Base-by-base conservation (phyloP, 1,140 invertebrate species). In the Wiebesia pumilae region DNA sequence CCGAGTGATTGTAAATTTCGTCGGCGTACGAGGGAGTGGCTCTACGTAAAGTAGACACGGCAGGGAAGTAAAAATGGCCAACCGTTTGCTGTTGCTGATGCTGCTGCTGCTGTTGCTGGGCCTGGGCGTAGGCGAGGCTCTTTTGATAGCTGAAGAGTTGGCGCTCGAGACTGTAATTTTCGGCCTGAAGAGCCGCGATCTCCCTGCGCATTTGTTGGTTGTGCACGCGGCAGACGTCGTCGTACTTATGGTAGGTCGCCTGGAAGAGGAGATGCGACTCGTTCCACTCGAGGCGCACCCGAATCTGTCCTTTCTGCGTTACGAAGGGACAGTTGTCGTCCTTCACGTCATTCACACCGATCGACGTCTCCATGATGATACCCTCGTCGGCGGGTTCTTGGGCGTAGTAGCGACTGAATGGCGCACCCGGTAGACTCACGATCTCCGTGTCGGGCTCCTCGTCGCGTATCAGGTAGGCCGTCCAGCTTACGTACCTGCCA, bases 151-250 rank as follows among this genome's bases (percentile, higher is more conserved):
- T 97, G 94, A 98, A 97, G 62, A 98, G 92, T 93, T 98, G 97
- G 86, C 97, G 94, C 92, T 98, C 97, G 86, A 98, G 93, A 54
- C 96, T 96, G 91, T 97, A 97, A 91, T 98, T 98, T 92, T 98
- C 97, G 12, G 97, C 96, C 91, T 98, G 97, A 14, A 98, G 94
- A 3, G 96, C 96, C 80, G 95, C 94, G 85, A 98, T 97, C 92
- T 98, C 97, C 51, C 97, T 95, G 91, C 96, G 96, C 97, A 98
- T 98, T 92, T 98, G 97, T 90, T 97, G 97, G 92, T 97, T 97
- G 92, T 98, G 97, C 82, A 97, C 94, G 84, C 97, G 95, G 87
- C 95, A 96, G 38, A 98, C 96, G 92, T 98, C 97, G 92, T 98
- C 97, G 91, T 97, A 97, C 90, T 97, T 97, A 93, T 97, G 97